phyloP scores from a whole-genome alignment of 1,140 invertebrate species.

The Sitobion miscanthi region DNA sequence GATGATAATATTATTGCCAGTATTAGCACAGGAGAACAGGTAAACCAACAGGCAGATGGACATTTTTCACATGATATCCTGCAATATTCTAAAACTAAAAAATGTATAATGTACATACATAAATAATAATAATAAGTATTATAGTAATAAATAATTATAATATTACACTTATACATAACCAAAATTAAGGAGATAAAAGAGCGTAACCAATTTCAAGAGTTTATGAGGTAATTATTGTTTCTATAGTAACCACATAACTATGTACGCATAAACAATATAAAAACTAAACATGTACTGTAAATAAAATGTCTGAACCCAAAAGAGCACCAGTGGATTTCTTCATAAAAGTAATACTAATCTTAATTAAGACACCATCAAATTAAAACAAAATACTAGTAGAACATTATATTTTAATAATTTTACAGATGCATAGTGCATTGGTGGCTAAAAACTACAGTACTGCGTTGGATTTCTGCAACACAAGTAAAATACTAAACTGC shows the following conservation, averaged over 20 bases:
- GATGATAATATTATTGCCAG: no score
- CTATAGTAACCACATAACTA: neutral
- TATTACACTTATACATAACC: no score
- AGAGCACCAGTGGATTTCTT: slow-evolving; percentile 44
- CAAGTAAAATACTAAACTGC: neutral
- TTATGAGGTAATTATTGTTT: neutral
- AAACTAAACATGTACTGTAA: neutral
- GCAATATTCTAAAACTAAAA: no score
- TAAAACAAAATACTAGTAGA: neutral
- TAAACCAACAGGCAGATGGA: no score
- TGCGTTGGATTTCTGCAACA: slow-evolving; percentile 28
- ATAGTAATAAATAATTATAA: no score
- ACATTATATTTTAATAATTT: neutral
- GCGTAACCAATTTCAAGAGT: neutral
- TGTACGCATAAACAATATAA: neutral
- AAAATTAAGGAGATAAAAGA: neutral
- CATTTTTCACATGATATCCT: no score
- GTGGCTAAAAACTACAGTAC: slow-evolving; percentile 22
- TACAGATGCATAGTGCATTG: slow-evolving; percentile 39
- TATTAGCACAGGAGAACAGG: no score
- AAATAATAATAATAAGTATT: neutral
- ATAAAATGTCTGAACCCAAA: neutral
- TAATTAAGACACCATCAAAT: neutral
- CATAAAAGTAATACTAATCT: neutral
- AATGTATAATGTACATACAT: no score